Evolutionary conservation across 2,888 invertebrate genomes (phyloP).

Genomic region (Gryllus longicercus): DNA sequence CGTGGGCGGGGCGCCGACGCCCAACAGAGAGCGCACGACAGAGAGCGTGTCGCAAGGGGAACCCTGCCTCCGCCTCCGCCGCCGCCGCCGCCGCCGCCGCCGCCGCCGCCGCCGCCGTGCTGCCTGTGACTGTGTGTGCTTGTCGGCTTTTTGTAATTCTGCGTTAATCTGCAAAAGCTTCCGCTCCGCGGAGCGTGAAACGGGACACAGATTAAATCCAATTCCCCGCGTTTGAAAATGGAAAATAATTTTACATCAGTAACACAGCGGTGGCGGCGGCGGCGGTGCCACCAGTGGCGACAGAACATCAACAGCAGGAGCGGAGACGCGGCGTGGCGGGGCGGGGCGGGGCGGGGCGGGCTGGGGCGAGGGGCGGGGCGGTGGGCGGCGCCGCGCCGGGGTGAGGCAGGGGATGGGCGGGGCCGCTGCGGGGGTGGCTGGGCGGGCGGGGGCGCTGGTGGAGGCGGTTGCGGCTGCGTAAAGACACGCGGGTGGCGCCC

Average conservation of each 20-base stretch:
- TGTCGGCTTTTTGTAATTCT: slow-evolving; percentile 38
- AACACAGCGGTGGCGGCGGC: slow-evolving; percentile 28
- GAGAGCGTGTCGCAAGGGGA: slow-evolving; percentile 27
- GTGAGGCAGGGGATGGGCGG: background rate
- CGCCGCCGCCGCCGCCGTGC: background rate
- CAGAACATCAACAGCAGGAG: slow-evolving; percentile 18
- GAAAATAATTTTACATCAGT: slow-evolving; percentile 38
- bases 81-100: background rate
- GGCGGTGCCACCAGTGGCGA: slow-evolving; percentile 23
- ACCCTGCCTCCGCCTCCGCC: background rate
- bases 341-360: background rate
- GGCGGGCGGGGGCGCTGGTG: background rate
- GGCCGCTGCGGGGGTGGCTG: background rate
- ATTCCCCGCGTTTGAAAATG: slow-evolving; percentile 38
- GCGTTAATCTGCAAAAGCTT: slow-evolving; percentile 37
- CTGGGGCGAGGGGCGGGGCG: background rate
- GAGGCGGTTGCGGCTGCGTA: background rate
- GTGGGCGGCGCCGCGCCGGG: background rate
- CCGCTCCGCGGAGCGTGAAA: slow-evolving; percentile 37
- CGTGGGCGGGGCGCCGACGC: background rate
- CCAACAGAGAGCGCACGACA: slow-evolving; percentile 12
- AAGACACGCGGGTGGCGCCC: background rate
- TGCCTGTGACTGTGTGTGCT: slow-evolving; percentile 34
- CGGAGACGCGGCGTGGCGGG: background rate
- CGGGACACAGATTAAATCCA: slow-evolving; percentile 38